phyloP scores from a whole-genome alignment of 2,113 vertebrate genomes.

The Zosterops hypoxanthus region DNA sequence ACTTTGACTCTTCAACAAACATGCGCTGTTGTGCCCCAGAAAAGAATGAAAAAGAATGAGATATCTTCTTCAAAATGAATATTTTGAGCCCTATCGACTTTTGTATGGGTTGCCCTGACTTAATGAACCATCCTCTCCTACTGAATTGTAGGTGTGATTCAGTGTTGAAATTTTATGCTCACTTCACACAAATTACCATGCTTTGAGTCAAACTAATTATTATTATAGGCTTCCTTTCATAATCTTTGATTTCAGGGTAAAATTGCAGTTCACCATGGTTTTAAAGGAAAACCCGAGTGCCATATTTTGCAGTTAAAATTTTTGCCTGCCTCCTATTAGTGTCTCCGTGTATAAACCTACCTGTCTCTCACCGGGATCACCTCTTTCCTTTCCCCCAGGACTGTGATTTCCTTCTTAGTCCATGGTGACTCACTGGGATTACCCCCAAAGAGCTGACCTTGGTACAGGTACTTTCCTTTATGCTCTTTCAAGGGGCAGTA shows the following conservation, averaged over 20 bases:
- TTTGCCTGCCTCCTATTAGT: neutral
- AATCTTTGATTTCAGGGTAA: neutral
- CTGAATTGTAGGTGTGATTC: constrained; percentile 4
- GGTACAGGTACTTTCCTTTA: fast-evolving
- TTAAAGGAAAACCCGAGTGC: neutral
- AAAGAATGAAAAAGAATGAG: neutral
- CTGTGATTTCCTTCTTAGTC: neutral
- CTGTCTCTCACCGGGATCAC: neutral
- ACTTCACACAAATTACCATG: neutral
- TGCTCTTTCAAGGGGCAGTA: neutral
- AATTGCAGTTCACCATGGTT: neutral
- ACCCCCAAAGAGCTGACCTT: neutral
- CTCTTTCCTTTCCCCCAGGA: neutral
- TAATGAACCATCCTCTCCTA: constrained; percentile 16
- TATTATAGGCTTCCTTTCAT: neutral
- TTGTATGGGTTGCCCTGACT: constrained; percentile 1
- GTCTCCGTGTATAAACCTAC: neutral
- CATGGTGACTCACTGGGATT: neutral
- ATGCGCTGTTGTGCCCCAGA: fast-evolving
- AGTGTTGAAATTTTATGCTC: constrained; percentile 2
- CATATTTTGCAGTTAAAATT: neutral
- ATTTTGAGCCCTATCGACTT: neutral
- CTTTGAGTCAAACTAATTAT: constrained; percentile 20
- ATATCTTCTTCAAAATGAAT: neutral
- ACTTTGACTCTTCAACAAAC: neutral